A percentile compares a stretch with the other conserved stretches of the same genome.
These are phyloP conservation scores for Cacoxenus indagator DNA, from an alignment of 2,888 invertebrate genomes.

Conservation along the genomic window DNA sequence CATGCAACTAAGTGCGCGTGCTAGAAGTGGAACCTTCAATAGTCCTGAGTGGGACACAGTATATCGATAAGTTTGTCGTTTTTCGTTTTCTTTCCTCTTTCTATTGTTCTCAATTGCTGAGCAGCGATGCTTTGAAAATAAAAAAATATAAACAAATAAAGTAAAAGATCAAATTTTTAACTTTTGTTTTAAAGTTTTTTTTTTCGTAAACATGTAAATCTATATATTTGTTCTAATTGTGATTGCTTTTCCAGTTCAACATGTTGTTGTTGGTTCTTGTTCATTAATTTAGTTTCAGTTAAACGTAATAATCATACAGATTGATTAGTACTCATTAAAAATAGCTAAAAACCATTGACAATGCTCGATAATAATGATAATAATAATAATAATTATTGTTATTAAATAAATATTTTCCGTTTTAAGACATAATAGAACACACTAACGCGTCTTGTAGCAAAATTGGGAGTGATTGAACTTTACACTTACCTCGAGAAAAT, in stretches of 20 bases:
- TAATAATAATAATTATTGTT: not conserved
- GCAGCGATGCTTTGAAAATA: not conserved
- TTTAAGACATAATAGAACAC: not conserved
- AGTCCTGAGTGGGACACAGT: too few species aligned
- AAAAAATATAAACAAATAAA: not conserved
- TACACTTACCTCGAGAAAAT: too few species aligned
- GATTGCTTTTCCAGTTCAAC: conserved; percentile 10
- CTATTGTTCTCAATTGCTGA: too few species aligned
- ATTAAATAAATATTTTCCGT: too few species aligned
- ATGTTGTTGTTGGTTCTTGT: not conserved
- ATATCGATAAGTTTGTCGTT: too few species aligned
- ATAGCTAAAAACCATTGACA: not conserved
- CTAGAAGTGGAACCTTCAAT: too few species aligned
- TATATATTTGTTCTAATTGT: conserved; percentile 19
- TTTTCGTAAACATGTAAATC: conserved; percentile 2
- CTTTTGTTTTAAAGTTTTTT: too few species aligned
- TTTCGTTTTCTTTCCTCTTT: too few species aligned
- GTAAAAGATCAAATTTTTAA: not conserved
- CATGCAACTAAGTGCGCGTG: too few species aligned
- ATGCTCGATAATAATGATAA: not conserved
- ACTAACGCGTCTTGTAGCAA: not conserved
- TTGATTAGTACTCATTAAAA: not conserved
- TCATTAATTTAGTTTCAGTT: not conserved
- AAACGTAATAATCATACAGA: not conserved
- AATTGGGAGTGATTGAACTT: too few species aligned